phyloP scores from a whole-genome alignment of 2,888 invertebrate genomes.

The Acholoe squamosa region DNA sequence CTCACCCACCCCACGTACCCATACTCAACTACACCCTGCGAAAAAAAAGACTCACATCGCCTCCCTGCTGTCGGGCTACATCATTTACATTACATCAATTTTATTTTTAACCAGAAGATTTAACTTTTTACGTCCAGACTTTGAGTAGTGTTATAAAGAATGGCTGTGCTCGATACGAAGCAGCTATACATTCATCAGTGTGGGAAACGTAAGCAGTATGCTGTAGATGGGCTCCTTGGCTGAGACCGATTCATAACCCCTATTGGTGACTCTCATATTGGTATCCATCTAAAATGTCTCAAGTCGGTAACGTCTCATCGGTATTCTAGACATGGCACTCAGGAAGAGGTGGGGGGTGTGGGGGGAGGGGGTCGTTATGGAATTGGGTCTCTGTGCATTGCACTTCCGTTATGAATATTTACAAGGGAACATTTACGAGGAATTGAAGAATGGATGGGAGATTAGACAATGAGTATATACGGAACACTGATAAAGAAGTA shows the following conservation, averaged over 20 bases:
- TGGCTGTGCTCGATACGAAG: neutral
- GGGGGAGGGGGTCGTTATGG: neutral
- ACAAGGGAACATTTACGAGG: neutral
- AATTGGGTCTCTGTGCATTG: neutral
- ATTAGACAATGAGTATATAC: too few species aligned
- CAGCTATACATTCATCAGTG: neutral
- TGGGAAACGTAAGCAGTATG: neutral
- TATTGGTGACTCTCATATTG: neutral
- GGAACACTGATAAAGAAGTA: too few species aligned
- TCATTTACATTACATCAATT: slow-evolving; percentile 1
- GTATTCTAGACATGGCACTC: neutral
- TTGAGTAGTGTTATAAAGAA: neutral
- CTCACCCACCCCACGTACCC: too few species aligned
- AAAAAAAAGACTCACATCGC: too few species aligned
- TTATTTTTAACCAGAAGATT: neutral
- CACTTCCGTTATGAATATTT: neutral
- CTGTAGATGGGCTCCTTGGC: neutral
- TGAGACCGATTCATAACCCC: neutral
- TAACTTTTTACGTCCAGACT: neutral
- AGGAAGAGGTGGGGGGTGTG: too few species aligned
- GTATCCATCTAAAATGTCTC: slow-evolving; percentile 6
- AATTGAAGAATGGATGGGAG: too few species aligned
- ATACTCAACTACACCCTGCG: too few species aligned
- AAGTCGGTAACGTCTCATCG: neutral
- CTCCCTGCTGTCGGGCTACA: neutral